These are phyloP conservation scores for Drosophila paulistorum DNA, from an alignment of 1,140 invertebrate species.

Conservation along the genomic window DNA sequence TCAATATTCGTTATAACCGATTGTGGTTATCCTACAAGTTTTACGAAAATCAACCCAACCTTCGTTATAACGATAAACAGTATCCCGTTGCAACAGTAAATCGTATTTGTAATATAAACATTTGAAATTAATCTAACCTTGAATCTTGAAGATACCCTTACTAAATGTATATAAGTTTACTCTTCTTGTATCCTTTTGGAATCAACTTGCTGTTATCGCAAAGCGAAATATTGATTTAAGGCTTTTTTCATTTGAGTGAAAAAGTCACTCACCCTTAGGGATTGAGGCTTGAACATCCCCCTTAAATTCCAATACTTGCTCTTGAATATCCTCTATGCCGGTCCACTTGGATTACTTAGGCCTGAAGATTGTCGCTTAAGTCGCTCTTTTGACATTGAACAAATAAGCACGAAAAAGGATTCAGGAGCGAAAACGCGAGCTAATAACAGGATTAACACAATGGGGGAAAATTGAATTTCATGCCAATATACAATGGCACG, in stretches of 20 bases:
- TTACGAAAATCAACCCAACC: too few relatives aligned
- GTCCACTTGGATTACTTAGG: conserved; percentile 1
- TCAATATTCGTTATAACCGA: too few relatives aligned
- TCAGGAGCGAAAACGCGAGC: conserved; percentile 46
- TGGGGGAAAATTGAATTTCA: conserved; percentile 77
- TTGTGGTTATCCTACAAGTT: too few relatives aligned
- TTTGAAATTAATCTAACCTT: neutral
- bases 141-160: neutral
- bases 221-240: neutral
- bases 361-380: neutral
- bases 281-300: neutral
- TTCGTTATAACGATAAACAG: too few relatives aligned
- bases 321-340: neutral
- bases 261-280: neutral
- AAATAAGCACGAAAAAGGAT: conserved; percentile 53
- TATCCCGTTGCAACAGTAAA: too few relatives aligned
- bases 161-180: neutral
- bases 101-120: neutral
- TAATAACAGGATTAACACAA: conserved; percentile 82
- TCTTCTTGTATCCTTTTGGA: neutral
- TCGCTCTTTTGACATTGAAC: conserved; percentile 16
- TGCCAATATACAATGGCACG: conserved; percentile 63
- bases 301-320: neutral
- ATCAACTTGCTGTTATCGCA: neutral
- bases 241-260: neutral